phyloP scores from a whole-genome alignment of 2,888 invertebrate genomes.

The Drosophila pseudotalamancana region DNA sequence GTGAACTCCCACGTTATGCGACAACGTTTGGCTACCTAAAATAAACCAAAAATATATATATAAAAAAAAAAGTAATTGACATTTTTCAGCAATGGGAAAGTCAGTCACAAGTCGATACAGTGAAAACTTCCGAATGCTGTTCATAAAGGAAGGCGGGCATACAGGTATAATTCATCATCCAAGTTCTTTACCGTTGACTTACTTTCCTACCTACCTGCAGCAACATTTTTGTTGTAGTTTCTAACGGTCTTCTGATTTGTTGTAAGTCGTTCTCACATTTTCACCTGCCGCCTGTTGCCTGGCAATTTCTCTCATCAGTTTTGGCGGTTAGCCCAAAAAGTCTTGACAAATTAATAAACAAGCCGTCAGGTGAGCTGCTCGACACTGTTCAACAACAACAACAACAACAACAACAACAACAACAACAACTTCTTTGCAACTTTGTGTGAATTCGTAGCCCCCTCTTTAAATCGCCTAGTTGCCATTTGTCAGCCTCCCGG shows the following conservation, averaged over 20 bases:
- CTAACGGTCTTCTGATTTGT: constrained; percentile 39
- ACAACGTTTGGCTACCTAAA: constrained; percentile 3
- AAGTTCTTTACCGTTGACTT: constrained; percentile 46
- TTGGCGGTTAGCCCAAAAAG: constrained; percentile 64
- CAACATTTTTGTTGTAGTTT: constrained; percentile 16
- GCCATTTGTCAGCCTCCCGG: constrained; percentile 51
- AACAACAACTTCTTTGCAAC: too few relatives aligned
- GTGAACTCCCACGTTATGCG: constrained; percentile 43
- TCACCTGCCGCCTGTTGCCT: constrained; percentile 46
- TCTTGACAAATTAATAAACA: constrained; percentile 76
- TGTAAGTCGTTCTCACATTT: constrained; percentile 49
- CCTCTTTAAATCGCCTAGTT: neutral
- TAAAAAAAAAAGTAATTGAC: constrained; percentile 24
- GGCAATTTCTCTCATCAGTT: constrained; percentile 70
- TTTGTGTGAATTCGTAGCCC: too few relatives aligned
- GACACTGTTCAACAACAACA: constrained; percentile 34
- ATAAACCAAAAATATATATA: neutral
- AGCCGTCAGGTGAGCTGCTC: constrained; percentile 54
- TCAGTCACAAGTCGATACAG: constrained; percentile 15
- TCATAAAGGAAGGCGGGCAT: constrained; percentile 6
- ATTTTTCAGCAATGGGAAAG: constrained; percentile 39
- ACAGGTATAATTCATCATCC: constrained; percentile 36
- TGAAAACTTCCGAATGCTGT: constrained; percentile 42
- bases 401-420: too few relatives aligned
- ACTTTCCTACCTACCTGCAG: constrained; percentile 31